Evolutionary conservation across 2,113 vertebrate species (phyloP).

Genomic region (Sitta europaea): DNA sequence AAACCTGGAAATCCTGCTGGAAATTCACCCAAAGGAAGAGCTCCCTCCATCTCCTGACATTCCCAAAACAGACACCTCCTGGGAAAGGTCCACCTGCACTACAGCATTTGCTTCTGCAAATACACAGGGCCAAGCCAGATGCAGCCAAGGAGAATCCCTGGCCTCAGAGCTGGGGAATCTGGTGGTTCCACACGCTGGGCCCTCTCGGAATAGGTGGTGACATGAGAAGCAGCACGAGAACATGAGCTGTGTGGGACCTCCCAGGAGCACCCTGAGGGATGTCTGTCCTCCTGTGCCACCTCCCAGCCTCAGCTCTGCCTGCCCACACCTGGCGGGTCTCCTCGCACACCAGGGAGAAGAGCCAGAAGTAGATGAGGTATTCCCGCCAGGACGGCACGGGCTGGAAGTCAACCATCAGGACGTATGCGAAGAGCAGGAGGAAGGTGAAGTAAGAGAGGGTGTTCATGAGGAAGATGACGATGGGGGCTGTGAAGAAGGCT

Average conservation of each 20-base stretch:
- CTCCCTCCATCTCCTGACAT: background rate
- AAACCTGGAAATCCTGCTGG: background rate
- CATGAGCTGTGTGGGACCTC: rapidly evolving
- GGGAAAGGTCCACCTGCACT: background rate
- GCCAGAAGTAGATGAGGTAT: slow-evolving; percentile 87
- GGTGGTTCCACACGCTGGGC: background rate
- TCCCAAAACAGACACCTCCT: background rate
- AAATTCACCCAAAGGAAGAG: background rate
- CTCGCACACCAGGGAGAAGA: slow-evolving; percentile 88
- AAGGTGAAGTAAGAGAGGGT: slow-evolving; percentile 90
- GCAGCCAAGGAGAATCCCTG: background rate
- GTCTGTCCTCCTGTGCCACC: background rate
- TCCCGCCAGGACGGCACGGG: slow-evolving; percentile 77
- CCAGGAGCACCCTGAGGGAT: background rate
- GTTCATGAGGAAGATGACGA: slow-evolving; percentile 91
- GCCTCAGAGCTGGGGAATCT: background rate
- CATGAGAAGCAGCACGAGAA: background rate
- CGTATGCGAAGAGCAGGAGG: slow-evolving; percentile 87
- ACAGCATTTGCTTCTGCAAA: background rate
- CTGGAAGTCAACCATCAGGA: slow-evolving; percentile 94
- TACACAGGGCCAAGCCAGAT: background rate
- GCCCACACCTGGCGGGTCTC: slow-evolving; percentile 86
- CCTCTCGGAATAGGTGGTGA: rapidly evolving
- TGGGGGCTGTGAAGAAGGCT: slow-evolving; percentile 79
- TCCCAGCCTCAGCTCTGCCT: background rate